Evolutionary conservation across 2,797 vertebrate genomes (phyloP).

Genomic region (Coluber constrictor): DNA sequence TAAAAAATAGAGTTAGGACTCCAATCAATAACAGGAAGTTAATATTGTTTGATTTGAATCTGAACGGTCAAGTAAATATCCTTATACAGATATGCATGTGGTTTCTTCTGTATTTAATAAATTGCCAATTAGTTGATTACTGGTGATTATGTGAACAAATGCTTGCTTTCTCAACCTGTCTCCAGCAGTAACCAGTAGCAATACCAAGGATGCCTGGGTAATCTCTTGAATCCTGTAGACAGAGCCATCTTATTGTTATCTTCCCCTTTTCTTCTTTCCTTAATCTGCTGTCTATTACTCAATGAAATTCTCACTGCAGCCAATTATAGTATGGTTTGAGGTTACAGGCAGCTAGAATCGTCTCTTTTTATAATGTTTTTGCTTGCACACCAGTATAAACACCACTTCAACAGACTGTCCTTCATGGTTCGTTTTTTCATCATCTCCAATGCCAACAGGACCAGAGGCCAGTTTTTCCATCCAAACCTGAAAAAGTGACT

Average conservation of each 20-base stretch:
- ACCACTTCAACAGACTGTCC: slow-evolving; percentile 1
- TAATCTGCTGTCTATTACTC: not conserved
- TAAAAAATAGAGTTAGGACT: not conserved
- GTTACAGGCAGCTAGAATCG: not conserved
- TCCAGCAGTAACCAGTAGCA: not conserved
- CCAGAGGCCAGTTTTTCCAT: not conserved
- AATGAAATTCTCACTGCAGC: not conserved
- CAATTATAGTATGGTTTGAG: slow-evolving; percentile 14
- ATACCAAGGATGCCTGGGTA: not conserved
- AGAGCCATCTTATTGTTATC: not conserved
- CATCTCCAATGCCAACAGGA: slow-evolving; percentile 2
- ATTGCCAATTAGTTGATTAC: not conserved
- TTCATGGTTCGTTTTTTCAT: slow-evolving; percentile 26
- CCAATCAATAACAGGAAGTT: not conserved
- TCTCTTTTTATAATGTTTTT: slow-evolving; percentile 13
- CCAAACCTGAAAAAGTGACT: not conserved
- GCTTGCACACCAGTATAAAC: slow-evolving; percentile 11
- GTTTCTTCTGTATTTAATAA: not conserved
- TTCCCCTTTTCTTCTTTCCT: not conserved
- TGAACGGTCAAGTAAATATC: not conserved
- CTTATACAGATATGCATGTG: not conserved
- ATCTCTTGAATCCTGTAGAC: not conserved
- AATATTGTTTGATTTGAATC: not conserved
- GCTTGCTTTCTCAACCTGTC: not conserved
- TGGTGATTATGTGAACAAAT: not conserved